A percentile compares a stretch with the other conserved stretches of the same genome.
Conservation (phyloP, 1,140 invertebrate species). For the Trichogramma pretiosum region DNA sequence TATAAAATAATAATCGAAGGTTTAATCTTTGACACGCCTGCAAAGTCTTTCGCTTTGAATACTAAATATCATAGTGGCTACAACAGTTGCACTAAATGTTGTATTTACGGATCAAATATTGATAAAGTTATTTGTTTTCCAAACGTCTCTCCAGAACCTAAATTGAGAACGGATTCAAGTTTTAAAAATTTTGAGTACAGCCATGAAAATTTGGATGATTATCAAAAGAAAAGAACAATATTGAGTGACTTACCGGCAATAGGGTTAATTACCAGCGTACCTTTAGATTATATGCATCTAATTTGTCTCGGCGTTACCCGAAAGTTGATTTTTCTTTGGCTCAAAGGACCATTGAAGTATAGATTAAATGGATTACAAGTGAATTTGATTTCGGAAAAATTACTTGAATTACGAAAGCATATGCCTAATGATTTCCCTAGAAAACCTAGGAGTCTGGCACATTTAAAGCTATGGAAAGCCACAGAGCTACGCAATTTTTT, state of each 20-base stretch:
- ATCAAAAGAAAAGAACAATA: slow-evolving; percentile 5
- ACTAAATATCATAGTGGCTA: slow-evolving; percentile 19
- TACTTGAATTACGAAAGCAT: background rate
- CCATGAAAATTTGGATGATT: background rate
- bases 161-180: background rate
- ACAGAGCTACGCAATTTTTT: background rate
- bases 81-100: slow-evolving; percentile 23
- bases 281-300: slow-evolving; percentile 12
- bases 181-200: background rate
- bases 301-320: slow-evolving; percentile 5
- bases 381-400: background rate
- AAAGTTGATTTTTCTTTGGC: slow-evolving; percentile 7
- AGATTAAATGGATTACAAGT: background rate
- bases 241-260: slow-evolving; percentile 11
- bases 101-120: slow-evolving; percentile 9
- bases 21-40: slow-evolving; percentile 22
- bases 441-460: slow-evolving; percentile 24
- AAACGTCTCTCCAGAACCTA: slow-evolving; percentile 6
- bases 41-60: slow-evolving; percentile 22
- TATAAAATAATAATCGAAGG: slow-evolving; percentile 15
- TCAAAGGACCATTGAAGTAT: background rate
- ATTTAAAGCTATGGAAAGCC: background rate
- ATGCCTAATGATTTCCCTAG: slow-evolving; percentile 26
- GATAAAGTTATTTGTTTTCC: slow-evolving; percentile 19
- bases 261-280: slow-evolving; percentile 7